These are phyloP conservation scores for Lethenteron camtschaticum DNA, from an alignment of 2,113 vertebrate species.

Conservation along the genomic window DNA sequence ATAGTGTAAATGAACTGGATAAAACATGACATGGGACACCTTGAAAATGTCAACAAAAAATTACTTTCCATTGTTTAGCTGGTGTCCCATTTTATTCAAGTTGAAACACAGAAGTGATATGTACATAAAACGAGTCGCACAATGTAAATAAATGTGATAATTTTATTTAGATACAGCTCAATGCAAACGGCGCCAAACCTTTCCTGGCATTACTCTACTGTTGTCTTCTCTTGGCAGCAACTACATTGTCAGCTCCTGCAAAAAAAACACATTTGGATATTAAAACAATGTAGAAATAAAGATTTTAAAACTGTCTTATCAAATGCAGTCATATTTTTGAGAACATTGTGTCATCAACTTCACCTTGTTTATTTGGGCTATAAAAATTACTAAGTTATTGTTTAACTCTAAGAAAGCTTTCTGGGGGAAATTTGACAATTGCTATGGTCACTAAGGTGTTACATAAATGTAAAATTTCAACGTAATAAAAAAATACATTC, in stretches of 20 bases:
- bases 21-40: no score
- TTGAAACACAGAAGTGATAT: no score
- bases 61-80: no score
- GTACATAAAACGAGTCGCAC: no score
- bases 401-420: not conserved
- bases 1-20: no score
- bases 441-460: slow-evolving; percentile 7
- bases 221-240: not conserved
- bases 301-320: not conserved
- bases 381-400: not conserved
- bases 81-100: no score
- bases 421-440: slow-evolving; percentile 7
- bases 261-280: slow-evolving; percentile 12
- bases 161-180: no score
- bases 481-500: slow-evolving; percentile 5
- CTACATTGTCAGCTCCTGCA: slow-evolving; percentile 40
- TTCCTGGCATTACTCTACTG: no score
- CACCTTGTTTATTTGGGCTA: not conserved
- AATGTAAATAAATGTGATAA: no score
- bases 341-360: not conserved
- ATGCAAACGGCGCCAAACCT: no score
- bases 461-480: slow-evolving; percentile 6
- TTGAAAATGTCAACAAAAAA: no score
- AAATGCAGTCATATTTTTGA: not conserved
- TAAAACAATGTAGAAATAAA: not conserved